phyloP scores from a whole-genome alignment of 2,888 invertebrate species.

The Disparrhopalites patrizii region DNA sequence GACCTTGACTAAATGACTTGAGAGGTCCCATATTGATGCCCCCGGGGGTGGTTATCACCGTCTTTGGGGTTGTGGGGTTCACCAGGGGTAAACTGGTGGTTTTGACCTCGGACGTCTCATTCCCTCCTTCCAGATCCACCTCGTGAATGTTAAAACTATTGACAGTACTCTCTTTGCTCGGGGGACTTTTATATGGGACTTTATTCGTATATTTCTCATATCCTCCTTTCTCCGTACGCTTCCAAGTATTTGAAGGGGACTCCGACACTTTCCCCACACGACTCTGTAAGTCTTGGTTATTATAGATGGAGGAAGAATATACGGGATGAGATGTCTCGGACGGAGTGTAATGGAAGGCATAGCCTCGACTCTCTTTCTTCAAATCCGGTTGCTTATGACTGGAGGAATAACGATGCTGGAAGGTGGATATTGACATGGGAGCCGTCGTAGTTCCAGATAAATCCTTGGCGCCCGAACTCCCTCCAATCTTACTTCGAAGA shows the following conservation, averaged over 20 bases:
- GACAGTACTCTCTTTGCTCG: conserved; percentile 13
- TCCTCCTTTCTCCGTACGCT: conserved; percentile 34
- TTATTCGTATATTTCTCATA: conserved; percentile 45
- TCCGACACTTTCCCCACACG: conserved; percentile 45
- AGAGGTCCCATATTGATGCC: conserved; percentile 2
- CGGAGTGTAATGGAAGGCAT: conserved; percentile 45
- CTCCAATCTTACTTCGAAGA: conserved; percentile 43
- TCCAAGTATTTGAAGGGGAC: conserved; percentile 15
- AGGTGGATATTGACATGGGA: no score
- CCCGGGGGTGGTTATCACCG: conserved; percentile 4
- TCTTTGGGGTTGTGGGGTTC: conserved; percentile 15
- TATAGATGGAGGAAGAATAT: conserved; percentile 15
- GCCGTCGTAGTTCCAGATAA: neutral
- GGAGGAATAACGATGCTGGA: no score
- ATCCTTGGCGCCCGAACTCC: conserved; percentile 5
- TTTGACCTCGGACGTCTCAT: conserved; percentile 15
- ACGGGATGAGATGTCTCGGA: conserved; percentile 39
- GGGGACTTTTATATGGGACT: conserved; percentile 35
- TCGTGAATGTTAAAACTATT: conserved; percentile 46
- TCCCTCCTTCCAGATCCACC: neutral
- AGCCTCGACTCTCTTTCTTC: conserved; percentile 46
- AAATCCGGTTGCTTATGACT: conserved; percentile 6
- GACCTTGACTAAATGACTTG: conserved; percentile 40
- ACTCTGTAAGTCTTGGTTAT: conserved; percentile 39
- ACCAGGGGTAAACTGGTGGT: conserved; percentile 17